phyloP scores from a whole-genome alignment of 2,797 vertebrate species.

The Hippocampus kuda region DNA sequence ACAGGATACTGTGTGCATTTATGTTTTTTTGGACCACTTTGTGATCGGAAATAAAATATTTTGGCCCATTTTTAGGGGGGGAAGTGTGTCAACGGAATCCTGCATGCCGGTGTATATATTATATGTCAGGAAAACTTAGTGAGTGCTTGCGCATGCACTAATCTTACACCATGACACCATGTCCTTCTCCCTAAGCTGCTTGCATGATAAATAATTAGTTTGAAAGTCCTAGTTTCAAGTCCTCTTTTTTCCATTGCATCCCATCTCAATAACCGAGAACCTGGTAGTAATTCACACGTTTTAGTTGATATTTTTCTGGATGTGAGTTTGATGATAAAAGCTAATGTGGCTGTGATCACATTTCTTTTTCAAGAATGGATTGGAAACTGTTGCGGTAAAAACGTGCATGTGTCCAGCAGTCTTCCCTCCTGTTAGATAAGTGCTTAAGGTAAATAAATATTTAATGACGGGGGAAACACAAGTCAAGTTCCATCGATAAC shows the following conservation, averaged over 20 bases:
- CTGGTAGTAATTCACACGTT: not conserved
- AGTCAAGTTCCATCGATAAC: slow-evolving; percentile 38
- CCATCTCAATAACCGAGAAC: slow-evolving; percentile 5
- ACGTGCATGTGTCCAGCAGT: not conserved
- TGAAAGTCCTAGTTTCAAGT: slow-evolving; percentile 27
- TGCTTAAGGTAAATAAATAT: slow-evolving; percentile 33
- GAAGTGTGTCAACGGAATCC: too few relatives aligned
- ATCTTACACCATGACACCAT: slow-evolving; percentile 41
- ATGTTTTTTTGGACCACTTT: too few relatives aligned
- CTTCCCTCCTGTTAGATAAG: slow-evolving; percentile 8
- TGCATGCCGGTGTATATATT: too few relatives aligned
- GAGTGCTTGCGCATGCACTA: slow-evolving; percentile 20
- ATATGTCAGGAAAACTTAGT: not conserved
- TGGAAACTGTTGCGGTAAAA: not conserved
- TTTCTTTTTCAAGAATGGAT: not conserved
- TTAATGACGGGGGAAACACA: slow-evolving; percentile 32
- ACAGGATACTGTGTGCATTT: too few relatives aligned
- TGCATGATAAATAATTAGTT: slow-evolving; percentile 69
- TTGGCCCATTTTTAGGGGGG: too few relatives aligned
- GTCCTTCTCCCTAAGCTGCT: slow-evolving; percentile 44
- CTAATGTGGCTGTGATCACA: not conserved
- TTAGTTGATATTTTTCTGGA: not conserved
- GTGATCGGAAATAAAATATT: too few relatives aligned
- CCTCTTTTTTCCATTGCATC: slow-evolving; percentile 20
- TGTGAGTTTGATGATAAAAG: not conserved